Percentiles rank a stretch among this genome's conserved stretches.
These are phyloP conservation scores for Eublepharis macularius DNA, from an alignment of 2,113 vertebrate species.

Conservation along the genomic window DNA sequence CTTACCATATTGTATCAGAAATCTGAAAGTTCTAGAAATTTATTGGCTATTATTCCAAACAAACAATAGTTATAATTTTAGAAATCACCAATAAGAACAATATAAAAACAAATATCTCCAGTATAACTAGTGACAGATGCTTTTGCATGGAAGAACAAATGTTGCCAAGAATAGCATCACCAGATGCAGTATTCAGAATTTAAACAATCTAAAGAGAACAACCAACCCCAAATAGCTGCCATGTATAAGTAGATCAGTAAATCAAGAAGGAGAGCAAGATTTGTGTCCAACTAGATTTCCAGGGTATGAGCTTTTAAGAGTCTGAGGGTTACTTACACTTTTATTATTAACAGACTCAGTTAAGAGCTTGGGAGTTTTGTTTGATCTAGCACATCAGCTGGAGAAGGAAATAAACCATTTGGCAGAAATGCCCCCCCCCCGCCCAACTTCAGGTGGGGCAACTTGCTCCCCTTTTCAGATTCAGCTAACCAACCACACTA, in stretches of 20 bases:
- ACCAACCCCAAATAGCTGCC: neutral
- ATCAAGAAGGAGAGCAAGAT: neutral
- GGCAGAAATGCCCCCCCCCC: too few relatives aligned
- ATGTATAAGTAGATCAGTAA: neutral
- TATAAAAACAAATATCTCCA: neutral
- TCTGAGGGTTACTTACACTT: too few relatives aligned
- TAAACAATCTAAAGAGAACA: neutral
- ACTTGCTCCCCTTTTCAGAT: too few relatives aligned
- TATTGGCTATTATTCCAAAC: conserved; percentile 6
- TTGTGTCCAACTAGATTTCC: too few relatives aligned
- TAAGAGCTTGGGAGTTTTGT: too few relatives aligned
- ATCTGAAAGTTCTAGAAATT: neutral
- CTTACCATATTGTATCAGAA: neutral
- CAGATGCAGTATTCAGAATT: neutral
- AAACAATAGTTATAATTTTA: neutral
- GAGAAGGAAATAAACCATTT: too few relatives aligned
- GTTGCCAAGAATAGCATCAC: neutral
- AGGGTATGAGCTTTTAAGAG: too few relatives aligned
- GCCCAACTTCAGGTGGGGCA: too few relatives aligned
- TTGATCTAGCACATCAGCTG: too few relatives aligned
- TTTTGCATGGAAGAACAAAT: neutral
- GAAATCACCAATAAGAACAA: neutral
- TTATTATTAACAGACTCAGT: too few relatives aligned
- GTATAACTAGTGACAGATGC: neutral
- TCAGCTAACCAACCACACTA: too few relatives aligned